Evolutionary conservation across 2,888 invertebrate species (phyloP).

Genomic region (Eustalomyia histrio): DNA sequence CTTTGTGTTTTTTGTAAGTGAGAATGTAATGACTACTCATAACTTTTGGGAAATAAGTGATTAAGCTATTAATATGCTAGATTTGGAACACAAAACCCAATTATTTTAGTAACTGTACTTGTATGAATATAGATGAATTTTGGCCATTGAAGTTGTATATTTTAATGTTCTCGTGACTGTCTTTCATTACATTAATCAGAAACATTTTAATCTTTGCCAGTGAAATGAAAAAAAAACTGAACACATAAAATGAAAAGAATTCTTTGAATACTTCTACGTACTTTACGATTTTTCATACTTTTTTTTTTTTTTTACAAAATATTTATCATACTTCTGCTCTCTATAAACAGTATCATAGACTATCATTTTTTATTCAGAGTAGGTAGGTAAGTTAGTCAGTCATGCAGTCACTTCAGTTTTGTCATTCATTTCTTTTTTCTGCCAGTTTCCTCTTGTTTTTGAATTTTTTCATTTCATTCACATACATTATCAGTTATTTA

Average conservation of each 20-base stretch:
- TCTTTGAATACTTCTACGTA: background rate
- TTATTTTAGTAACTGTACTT: background rate
- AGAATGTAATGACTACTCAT: too few relatives aligned
- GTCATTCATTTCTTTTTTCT: background rate
- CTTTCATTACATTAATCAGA: slow-evolving; percentile 1
- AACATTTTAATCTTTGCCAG: slow-evolving; percentile 4
- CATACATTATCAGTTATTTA: slow-evolving; percentile 3
- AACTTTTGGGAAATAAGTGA: too few relatives aligned
- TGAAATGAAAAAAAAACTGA: background rate
- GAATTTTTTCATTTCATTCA: background rate
- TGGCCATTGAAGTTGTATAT: background rate
- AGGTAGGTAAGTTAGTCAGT: background rate
- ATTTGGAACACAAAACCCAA: background rate
- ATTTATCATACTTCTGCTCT: background rate
- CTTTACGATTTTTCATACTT: background rate
- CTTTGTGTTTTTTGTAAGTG: too few relatives aligned
- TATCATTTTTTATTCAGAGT: background rate
- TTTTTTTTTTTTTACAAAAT: background rate
- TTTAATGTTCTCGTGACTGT: background rate
- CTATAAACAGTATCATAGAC: background rate
- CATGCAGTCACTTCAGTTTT: background rate
- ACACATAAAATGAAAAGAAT: background rate
- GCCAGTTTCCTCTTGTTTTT: background rate
- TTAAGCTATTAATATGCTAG: too few relatives aligned
- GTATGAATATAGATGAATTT: background rate